Evolutionary conservation across 1,140 invertebrate species (phyloP), one percentile per base, ranked within the genome.

Genomic region (Cotesia vestalis): DNA sequence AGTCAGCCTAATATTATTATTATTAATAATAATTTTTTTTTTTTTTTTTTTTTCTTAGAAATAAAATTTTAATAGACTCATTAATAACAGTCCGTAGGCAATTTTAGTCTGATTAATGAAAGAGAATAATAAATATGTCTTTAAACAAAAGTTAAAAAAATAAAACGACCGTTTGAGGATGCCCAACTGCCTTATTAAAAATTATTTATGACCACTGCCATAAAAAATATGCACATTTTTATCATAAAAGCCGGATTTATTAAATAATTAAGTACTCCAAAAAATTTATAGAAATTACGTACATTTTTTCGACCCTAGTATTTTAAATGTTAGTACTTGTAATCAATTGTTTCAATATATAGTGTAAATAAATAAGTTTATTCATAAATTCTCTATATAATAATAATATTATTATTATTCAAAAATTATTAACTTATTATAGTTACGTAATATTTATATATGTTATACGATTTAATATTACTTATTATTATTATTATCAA

Each of bases 351-450:
- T 59, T 72, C 9, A 38, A 74, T 27, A 27, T 27, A 27, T 85
- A 85, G 77, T 86, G 85, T 86, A 86, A 70, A 86, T 85, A 86
- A 80, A 76, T 86, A 86, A 83, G 78, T 46, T 46, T 46, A 46
- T 46, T 46, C 6, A 46, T 46, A 46, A 46, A 9, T 46, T 9
- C 80, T 78, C 76, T 64, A 77, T 35, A 53, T 84, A 81, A 84
- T 85, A 27, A 1, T 27, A 27, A 27, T 27, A 27, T 27, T 27
- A 27, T 3, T 27, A 27, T 27, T 27, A 27, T 27, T 77, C 78
- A 78, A 73, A 77, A 63, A 77, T 81, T 84, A 81, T 81, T 84
- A 81, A 84, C 84, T 86, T 84, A 84, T 85, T 84, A 78, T 81
- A 83, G 81, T 74, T 83, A 84, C 79, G 73, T 71, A 72, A 72